A percentile compares a stretch with the other conserved stretches of the same genome.
phyloP scores from a whole-genome alignment of 2,888 invertebrate species.

The Lutraria lutraria region DNA sequence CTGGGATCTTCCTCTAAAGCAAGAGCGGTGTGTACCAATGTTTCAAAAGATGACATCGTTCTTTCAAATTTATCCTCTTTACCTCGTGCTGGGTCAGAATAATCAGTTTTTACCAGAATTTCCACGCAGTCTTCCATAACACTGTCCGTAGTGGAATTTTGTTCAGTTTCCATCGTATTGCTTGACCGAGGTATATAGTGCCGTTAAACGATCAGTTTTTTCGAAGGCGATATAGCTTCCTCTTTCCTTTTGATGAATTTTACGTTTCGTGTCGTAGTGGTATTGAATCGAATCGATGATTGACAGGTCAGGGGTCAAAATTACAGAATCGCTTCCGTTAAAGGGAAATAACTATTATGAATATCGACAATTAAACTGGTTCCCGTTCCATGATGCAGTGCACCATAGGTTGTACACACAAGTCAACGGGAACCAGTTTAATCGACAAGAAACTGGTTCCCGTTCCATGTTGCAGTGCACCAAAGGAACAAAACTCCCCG shows the following conservation, averaged over 20 bases:
- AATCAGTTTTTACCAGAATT: constrained; percentile 44
- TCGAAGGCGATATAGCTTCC: background rate
- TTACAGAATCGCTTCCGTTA: constrained; percentile 47
- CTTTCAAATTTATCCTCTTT: background rate
- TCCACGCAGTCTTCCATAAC: constrained; percentile 43
- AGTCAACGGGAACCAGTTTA: no score
- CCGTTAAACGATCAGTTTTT: background rate
- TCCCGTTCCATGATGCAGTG: background rate
- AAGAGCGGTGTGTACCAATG: constrained; percentile 45
- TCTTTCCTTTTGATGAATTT: constrained; percentile 21
- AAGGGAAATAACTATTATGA: constrained; percentile 25
- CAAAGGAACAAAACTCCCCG: no score
- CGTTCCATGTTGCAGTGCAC: no score
- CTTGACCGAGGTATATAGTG: background rate
- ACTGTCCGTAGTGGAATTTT: background rate
- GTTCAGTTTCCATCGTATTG: background rate
- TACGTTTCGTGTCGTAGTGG: constrained; percentile 37
- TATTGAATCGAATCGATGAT: constrained; percentile 22
- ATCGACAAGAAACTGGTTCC: no score
- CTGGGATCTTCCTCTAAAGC: constrained; percentile 54
- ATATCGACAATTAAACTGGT: background rate
- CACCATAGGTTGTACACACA: no score
- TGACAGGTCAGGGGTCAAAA: constrained; percentile 55
- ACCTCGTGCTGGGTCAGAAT: constrained; percentile 41
- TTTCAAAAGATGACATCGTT: constrained; percentile 52